Conservation (phyloP, 2,888 invertebrate species). For the Terebella lapidaria region DNA sequence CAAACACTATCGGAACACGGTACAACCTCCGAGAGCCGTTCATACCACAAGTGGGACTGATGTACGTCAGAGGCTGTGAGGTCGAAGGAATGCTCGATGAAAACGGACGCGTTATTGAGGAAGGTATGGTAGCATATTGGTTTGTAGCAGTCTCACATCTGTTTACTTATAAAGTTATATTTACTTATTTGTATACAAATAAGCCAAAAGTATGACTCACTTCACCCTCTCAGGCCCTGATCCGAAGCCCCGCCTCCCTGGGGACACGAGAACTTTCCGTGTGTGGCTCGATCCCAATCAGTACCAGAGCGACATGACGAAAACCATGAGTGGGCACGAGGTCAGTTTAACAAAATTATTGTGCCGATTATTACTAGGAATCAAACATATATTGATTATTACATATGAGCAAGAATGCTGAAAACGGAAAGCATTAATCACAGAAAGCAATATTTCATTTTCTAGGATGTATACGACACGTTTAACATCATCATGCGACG, state of each 20-base stretch:
- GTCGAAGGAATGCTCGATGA: slow-evolving; percentile 96
- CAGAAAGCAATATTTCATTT: not conserved
- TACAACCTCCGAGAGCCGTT: slow-evolving; percentile 64
- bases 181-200: not conserved
- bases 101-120: slow-evolving; percentile 88
- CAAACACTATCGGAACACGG: slow-evolving; percentile 69
- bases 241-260: slow-evolving; percentile 71
- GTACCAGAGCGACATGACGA: slow-evolving; percentile 82
- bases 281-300: slow-evolving; percentile 96
- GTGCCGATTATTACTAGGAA: too few relatives aligned
- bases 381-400: too few relatives aligned
- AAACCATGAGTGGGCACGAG: slow-evolving; percentile 70
- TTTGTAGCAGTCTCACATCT: not conserved
- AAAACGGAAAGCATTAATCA: too few relatives aligned
- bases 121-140: slow-evolving; percentile 58
- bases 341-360: too few relatives aligned
- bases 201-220: not conserved
- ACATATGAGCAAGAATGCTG: too few relatives aligned
- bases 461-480: slow-evolving; percentile 57
- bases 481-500: slow-evolving; percentile 96
- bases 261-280: slow-evolving; percentile 85
- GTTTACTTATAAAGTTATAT: not conserved
- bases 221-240: slow-evolving; percentile 15
- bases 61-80: slow-evolving; percentile 92
- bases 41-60: slow-evolving; percentile 84